phyloP scores from a whole-genome alignment of 2,113 vertebrate genomes.

The Psephotus haematonotus region DNA sequence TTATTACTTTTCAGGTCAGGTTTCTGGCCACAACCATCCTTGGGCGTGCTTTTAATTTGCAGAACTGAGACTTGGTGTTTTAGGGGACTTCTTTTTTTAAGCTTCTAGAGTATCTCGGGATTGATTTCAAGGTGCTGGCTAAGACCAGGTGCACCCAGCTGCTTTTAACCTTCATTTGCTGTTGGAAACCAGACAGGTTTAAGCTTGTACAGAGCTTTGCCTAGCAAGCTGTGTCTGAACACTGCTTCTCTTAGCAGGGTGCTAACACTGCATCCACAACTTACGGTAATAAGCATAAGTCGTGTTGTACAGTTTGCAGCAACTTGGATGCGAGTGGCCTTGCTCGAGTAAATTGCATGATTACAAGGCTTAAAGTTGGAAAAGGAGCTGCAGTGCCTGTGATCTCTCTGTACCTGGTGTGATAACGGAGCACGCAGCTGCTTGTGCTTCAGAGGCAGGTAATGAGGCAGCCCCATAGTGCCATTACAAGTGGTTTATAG shows the following conservation, averaged over 20 bases:
- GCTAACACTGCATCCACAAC: not conserved
- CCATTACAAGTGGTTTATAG: not conserved
- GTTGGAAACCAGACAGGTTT: not conserved
- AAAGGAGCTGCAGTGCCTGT: not conserved
- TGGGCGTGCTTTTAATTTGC: not conserved
- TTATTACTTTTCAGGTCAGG: not conserved
- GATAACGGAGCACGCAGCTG: not conserved
- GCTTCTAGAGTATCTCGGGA: not conserved
- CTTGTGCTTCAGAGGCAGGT: not conserved
- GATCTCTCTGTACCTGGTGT: not conserved
- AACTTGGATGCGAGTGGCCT: not conserved
- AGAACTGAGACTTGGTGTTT: not conserved
- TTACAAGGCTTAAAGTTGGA: not conserved
- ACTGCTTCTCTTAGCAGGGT: not conserved
- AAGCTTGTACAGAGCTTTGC: not conserved
- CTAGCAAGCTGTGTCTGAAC: not conserved
- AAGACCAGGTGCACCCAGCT: constrained; percentile 24
- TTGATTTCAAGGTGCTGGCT: constrained; percentile 20
- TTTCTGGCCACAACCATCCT: not conserved
- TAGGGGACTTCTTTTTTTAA: not conserved
- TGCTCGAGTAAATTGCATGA: not conserved
- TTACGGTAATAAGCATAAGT: accelerated
- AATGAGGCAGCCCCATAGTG: not conserved
- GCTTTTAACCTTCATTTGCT: constrained; percentile 46
- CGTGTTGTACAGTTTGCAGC: accelerated